A percentile compares a stretch with the other conserved stretches of the same genome.
These are phyloP conservation scores for Ispidina picta DNA, from an alignment of 2,797 vertebrate species.

Conservation along the genomic window DNA sequence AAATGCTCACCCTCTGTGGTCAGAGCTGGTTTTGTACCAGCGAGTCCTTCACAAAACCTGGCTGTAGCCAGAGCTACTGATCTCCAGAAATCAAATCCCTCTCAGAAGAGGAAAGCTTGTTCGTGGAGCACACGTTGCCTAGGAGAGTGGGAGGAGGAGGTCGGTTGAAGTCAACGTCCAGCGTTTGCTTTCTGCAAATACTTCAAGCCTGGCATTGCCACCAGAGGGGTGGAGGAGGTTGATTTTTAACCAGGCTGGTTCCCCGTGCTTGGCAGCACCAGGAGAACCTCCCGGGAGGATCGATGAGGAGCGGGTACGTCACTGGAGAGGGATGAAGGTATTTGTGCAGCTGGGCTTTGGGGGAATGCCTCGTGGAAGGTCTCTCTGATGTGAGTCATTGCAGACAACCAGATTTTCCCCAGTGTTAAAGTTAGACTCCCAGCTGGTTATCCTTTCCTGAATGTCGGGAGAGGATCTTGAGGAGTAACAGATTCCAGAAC, in stretches of 20 bases:
- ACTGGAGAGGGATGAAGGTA: neutral
- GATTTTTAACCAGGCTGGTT: constrained; percentile 55
- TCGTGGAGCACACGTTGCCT: neutral
- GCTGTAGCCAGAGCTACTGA: neutral
- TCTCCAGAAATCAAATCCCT: neutral
- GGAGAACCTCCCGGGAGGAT: neutral
- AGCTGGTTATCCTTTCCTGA: constrained; percentile 8
- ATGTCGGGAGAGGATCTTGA: neutral
- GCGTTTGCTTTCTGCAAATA: constrained; percentile 16
- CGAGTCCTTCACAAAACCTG: neutral
- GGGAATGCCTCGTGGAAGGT: neutral
- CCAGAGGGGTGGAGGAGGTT: constrained; percentile 47
- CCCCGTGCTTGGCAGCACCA: neutral
- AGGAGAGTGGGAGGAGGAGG: neutral
- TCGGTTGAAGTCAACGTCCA: constrained; percentile 3
- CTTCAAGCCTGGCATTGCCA: neutral
- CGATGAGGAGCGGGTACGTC: neutral
- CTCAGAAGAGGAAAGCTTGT: neutral
- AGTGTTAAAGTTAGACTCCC: neutral
- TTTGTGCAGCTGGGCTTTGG: constrained; percentile 33
- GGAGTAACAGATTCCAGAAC: constrained; percentile 45
- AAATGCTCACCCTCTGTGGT: neutral
- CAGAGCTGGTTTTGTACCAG: neutral
- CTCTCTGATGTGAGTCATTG: neutral
- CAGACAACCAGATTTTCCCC: neutral